Conservation (phyloP, 1,140 invertebrate species). For the Trichoplusia ni region DNA sequence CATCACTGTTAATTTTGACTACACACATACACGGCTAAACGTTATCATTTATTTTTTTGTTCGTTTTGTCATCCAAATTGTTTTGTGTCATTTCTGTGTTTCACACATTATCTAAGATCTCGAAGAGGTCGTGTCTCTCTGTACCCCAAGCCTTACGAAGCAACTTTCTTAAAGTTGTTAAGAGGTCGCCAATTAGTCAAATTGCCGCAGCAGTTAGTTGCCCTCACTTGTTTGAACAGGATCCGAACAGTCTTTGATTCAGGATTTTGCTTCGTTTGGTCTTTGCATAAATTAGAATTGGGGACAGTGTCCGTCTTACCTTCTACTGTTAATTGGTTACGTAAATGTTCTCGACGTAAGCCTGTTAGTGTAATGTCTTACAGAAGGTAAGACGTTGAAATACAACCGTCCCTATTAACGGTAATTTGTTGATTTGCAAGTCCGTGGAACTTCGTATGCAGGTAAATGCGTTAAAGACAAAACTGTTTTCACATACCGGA, state of each 20-base stretch:
- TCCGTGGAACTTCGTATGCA: too few species aligned
- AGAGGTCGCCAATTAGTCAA: slow-evolving; percentile 59
- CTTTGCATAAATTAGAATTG: slow-evolving; percentile 32
- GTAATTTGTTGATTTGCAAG: too few species aligned
- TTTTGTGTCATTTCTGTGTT: too few species aligned
- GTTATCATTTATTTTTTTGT: too few species aligned
- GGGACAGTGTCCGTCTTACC: slow-evolving; percentile 9
- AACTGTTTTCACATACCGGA: too few species aligned
- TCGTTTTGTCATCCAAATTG: too few species aligned
- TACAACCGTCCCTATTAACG: too few species aligned
- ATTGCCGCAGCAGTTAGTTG: slow-evolving; percentile 47
- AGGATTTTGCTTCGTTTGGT: slow-evolving; percentile 19
- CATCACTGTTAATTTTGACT: too few species aligned
- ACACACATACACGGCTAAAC: too few species aligned
- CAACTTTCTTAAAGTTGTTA: slow-evolving; percentile 45
- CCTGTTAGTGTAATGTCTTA: slow-evolving; percentile 3
- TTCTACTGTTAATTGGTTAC: slow-evolving; percentile 10
- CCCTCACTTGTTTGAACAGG: slow-evolving; percentile 37
- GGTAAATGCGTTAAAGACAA: too few species aligned
- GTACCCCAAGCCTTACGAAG: slow-evolving; percentile 13
- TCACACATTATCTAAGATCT: too few species aligned
- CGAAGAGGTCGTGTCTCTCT: background rate
- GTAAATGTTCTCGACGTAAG: background rate
- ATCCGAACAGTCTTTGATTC: slow-evolving; percentile 30
- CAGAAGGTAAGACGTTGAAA: too few species aligned